Evolutionary conservation across 2,888 invertebrate genomes (phyloP).

Genomic region (Caenorhabditis virilis): DNA sequence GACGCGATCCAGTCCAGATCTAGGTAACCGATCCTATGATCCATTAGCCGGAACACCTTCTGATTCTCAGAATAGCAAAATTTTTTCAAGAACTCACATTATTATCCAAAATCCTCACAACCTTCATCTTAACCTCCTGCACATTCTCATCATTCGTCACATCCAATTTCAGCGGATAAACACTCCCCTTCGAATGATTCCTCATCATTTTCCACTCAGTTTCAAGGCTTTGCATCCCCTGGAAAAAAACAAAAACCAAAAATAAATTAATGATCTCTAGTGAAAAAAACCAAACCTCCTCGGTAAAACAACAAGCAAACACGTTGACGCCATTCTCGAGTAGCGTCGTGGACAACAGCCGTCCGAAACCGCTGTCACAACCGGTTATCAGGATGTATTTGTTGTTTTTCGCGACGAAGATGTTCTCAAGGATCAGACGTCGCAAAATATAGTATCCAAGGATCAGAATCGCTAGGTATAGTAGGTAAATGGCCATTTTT

Average conservation of each 20-base stretch:
- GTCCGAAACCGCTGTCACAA: constrained; percentile 67
- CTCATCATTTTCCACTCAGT: constrained; percentile 10
- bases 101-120: constrained; percentile 45
- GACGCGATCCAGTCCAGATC: too few relatives aligned
- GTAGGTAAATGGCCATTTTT: not conserved
- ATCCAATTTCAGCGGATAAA: constrained; percentile 75
- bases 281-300: constrained; percentile 36
- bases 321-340: constrained; percentile 78
- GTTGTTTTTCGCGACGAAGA: constrained; percentile 31
- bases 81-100: constrained; percentile 35
- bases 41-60: too few relatives aligned
- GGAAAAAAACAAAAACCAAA: constrained; percentile 2
- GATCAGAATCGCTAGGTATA: not conserved
- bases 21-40: too few relatives aligned
- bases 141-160: constrained; percentile 75
- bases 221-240: constrained; percentile 36
- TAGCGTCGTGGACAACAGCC: constrained; percentile 63
- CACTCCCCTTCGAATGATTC: constrained; percentile 39
- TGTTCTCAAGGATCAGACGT: constrained; percentile 42
- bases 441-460: constrained; percentile 34
- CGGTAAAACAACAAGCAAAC: constrained; percentile 78
- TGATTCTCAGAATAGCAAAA: constrained; percentile 78
- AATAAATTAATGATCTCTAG: not conserved
- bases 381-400: constrained; percentile 51
- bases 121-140: constrained; percentile 78